phyloP scores from a whole-genome alignment of 2,888 invertebrate species.

The Cordylochernes scorpioides region DNA sequence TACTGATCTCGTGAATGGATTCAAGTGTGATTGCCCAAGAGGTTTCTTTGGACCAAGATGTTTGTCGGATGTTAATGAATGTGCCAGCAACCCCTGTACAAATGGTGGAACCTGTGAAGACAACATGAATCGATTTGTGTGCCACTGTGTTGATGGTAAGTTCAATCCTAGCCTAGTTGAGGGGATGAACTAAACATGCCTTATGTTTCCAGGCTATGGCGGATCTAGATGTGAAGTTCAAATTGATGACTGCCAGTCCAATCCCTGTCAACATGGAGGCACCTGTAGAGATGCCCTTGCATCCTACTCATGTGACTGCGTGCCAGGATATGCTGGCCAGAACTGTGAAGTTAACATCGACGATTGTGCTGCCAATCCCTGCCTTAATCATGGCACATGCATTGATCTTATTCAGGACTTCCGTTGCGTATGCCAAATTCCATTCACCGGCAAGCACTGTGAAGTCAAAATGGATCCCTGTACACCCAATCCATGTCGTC shows the following conservation, averaged over 20 bases:
- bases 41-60: slow-evolving; percentile 86
- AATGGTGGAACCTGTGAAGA: slow-evolving; percentile 20
- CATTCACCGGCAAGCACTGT: slow-evolving; percentile 66
- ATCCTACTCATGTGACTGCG: slow-evolving; percentile 48
- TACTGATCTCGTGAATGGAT: slow-evolving; percentile 75
- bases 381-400: slow-evolving; percentile 63
- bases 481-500: slow-evolving; percentile 38
- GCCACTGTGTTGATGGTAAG: slow-evolving; percentile 41
- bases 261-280: slow-evolving; percentile 81
- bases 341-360: slow-evolving; percentile 81
- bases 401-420: slow-evolving; percentile 69
- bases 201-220: slow-evolving; percentile 40
- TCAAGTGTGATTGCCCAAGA: slow-evolving; percentile 62
- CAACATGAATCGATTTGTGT: slow-evolving; percentile 28
- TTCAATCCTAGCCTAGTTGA: slow-evolving; percentile 1
- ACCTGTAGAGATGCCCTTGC: slow-evolving; percentile 38
- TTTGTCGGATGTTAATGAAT: slow-evolving; percentile 76
- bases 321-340: slow-evolving; percentile 29
- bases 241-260: slow-evolving; percentile 73
- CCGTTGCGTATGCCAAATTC: slow-evolving; percentile 66
- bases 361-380: slow-evolving; percentile 62
- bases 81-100: slow-evolving; percentile 40
- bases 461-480: slow-evolving; percentile 71
- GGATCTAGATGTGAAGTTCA: slow-evolving; percentile 58
- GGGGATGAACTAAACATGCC: background rate